These are phyloP conservation scores for Eupithecia subumbrata DNA, from an alignment of 2,888 invertebrate genomes.

Conservation along the genomic window DNA sequence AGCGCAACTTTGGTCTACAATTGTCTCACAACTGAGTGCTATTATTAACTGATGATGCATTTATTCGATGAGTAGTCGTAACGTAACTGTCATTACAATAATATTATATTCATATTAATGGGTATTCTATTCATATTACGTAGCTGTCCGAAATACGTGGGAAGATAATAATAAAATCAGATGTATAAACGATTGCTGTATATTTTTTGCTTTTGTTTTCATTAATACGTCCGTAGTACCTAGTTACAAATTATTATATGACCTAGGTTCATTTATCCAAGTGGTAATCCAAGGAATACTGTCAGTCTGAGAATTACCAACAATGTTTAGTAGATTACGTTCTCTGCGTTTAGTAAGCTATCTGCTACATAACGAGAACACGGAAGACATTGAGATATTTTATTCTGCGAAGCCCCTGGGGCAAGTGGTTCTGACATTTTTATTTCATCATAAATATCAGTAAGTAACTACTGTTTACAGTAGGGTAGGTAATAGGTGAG, in stretches of 20 bases:
- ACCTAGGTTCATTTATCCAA: neutral
- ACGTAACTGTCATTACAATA: slow-evolving; percentile 13
- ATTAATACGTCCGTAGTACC: neutral
- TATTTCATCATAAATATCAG: slow-evolving; percentile 22
- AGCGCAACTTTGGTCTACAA: slow-evolving; percentile 15
- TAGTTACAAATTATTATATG: neutral
- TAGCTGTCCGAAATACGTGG: slow-evolving; percentile 7
- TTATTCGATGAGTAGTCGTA: slow-evolving; percentile 14
- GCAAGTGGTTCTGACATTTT: slow-evolving; percentile 17
- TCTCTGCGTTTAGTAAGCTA: slow-evolving; percentile 13
- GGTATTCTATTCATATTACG: slow-evolving; percentile 4
- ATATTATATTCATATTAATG: neutral
- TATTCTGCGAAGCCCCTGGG: slow-evolving; percentile 2
- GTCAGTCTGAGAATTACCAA: neutral
- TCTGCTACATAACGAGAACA: neutral
- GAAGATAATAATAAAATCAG: slow-evolving; percentile 8
- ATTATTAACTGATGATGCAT: slow-evolving; percentile 26
- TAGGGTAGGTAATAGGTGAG: slow-evolving; percentile 27
- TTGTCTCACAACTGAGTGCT: slow-evolving; percentile 12
- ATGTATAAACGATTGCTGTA: neutral
- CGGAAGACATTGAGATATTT: slow-evolving; percentile 9
- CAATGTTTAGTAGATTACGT: slow-evolving; percentile 12
- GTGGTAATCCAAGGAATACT: neutral
- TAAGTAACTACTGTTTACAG: slow-evolving; percentile 10
- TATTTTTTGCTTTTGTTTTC: slow-evolving; percentile 1